Conservation (phyloP, 2,888 invertebrate genomes). For the Lissonota sp. region DNA sequence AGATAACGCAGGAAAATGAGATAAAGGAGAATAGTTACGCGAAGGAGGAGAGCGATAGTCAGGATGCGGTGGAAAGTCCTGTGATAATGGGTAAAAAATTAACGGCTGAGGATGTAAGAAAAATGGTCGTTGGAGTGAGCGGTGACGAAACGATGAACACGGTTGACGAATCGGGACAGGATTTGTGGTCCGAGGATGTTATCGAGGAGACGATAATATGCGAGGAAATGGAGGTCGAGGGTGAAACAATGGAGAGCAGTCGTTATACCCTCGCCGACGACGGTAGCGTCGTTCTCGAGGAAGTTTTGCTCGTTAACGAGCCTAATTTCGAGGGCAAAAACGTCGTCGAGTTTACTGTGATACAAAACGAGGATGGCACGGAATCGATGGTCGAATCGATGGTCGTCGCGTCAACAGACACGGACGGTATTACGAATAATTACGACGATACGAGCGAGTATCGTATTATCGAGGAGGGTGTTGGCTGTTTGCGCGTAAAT, state of each 20-base stretch:
- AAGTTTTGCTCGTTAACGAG: constrained; percentile 75
- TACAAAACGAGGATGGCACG: constrained; percentile 74
- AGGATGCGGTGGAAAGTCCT: constrained; percentile 71
- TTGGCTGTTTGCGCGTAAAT: constrained; percentile 68
- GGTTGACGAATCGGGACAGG: constrained; percentile 59
- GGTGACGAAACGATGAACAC: constrained; percentile 60
- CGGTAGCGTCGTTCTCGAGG: constrained; percentile 72
- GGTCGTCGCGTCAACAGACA: constrained; percentile 42
- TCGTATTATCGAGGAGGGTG: constrained; percentile 67
- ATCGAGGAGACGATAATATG: constrained; percentile 83
- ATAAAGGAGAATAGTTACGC: constrained; percentile 57
- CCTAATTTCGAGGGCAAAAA: constrained; percentile 70
- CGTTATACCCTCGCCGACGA: constrained; percentile 70
- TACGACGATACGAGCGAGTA: constrained; percentile 61
- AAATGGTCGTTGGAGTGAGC: constrained; percentile 69
- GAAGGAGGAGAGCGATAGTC: constrained; percentile 75
- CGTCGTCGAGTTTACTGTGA: constrained; percentile 77
- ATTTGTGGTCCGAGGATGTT: constrained; percentile 78
- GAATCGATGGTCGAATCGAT: constrained; percentile 72
- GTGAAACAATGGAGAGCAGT: constrained; percentile 59
- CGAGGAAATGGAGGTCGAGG: constrained; percentile 82
- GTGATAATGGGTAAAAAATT: constrained; percentile 67
- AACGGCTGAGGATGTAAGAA: constrained; percentile 71
- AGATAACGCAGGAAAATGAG: constrained; percentile 26
- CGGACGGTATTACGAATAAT: constrained; percentile 41